Evolutionary conservation across 2,888 invertebrate genomes (phyloP), one percentile per base, ranked within the genome.

Genomic region (Apantesis nais): DNA sequence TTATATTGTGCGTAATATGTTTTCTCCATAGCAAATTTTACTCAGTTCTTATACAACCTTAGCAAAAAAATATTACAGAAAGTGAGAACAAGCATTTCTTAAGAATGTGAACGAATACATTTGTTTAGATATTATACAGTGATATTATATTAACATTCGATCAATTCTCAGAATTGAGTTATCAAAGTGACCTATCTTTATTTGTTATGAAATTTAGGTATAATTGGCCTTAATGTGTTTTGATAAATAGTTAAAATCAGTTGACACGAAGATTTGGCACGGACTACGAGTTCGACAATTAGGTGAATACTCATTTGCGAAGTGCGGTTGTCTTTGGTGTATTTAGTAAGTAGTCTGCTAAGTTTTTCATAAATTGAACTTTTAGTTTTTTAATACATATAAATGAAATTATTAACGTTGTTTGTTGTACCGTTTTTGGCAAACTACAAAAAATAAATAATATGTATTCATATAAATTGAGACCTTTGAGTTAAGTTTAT

Each of bases 181-280:
- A 86, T 85, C 85, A 60, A 12, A 60, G 48, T 87, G 84, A 88
- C 89, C 87, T 83, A 79, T 74, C 34, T 79, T 73, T 74, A 77
- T 81, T 68, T 75, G 79, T 79, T 74, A 77, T 79, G 80, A 66
- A 82, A 81, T 84, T 22, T 83, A 84, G 79, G 81, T 87, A 82
- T 84, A 84, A 79, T 70, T 85, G 83, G 77, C 81, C 83, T 75
- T 83, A 84, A 84, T 86, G 78, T 77, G 78, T 78, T 80, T 80
- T 82, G 82, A 76, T 73, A 75, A 72, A 70, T 80, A 75, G 63
- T 73, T 78, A 78, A 80, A 74, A 76, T 83, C 85, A 89, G 87
- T 89, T 81, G 76, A 81, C 86, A 80, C 83, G 85, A 83, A 85
- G 83, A 82, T 81, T 78, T 84, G 79, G 77, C 65, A 76, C 75